phyloP scores from a whole-genome alignment of 2,888 invertebrate genomes.

The Sphinx pinastri region DNA sequence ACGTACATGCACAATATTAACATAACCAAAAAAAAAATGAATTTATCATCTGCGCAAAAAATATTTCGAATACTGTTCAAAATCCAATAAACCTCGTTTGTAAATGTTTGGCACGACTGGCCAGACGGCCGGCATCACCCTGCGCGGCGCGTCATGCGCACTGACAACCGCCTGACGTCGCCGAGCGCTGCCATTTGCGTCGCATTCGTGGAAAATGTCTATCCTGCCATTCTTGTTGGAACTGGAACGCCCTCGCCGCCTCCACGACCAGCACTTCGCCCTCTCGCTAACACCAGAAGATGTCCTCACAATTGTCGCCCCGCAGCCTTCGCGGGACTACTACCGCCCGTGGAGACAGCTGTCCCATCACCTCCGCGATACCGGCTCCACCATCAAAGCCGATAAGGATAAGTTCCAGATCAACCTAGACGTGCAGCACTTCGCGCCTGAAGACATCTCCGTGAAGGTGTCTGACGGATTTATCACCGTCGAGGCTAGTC shows the following conservation, averaged over 20 bases:
- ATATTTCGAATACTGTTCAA: not conserved
- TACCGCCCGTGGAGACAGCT: slow-evolving; percentile 48
- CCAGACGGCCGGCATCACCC: slow-evolving; percentile 31
- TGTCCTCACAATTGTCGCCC: slow-evolving; percentile 46
- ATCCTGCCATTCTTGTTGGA: slow-evolving; percentile 41
- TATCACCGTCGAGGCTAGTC: slow-evolving; percentile 87
- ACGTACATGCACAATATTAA: no score
- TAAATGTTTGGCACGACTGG: slow-evolving; percentile 33
- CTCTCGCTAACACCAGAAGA: slow-evolving; percentile 60
- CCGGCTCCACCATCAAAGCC: slow-evolving; percentile 70
- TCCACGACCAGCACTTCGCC: slow-evolving; percentile 62
- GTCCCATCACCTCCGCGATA: slow-evolving; percentile 56
- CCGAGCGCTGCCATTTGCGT: slow-evolving; percentile 32
- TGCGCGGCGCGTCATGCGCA: slow-evolving; percentile 38
- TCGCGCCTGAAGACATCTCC: slow-evolving; percentile 87
- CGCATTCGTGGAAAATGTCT: slow-evolving; percentile 39
- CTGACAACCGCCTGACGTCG: slow-evolving; percentile 14
- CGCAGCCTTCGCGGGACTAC: slow-evolving; percentile 41
- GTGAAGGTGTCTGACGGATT: slow-evolving; percentile 87
- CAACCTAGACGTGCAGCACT: slow-evolving; percentile 89
- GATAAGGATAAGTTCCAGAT: slow-evolving; percentile 86
- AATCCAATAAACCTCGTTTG: not conserved
- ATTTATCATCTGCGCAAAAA: no score
- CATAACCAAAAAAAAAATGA: no score
- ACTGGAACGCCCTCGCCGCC: slow-evolving; percentile 48